Evolutionary conservation across 1,140 invertebrate genomes (phyloP).

Genomic region (Macrobrachium nipponense): DNA sequence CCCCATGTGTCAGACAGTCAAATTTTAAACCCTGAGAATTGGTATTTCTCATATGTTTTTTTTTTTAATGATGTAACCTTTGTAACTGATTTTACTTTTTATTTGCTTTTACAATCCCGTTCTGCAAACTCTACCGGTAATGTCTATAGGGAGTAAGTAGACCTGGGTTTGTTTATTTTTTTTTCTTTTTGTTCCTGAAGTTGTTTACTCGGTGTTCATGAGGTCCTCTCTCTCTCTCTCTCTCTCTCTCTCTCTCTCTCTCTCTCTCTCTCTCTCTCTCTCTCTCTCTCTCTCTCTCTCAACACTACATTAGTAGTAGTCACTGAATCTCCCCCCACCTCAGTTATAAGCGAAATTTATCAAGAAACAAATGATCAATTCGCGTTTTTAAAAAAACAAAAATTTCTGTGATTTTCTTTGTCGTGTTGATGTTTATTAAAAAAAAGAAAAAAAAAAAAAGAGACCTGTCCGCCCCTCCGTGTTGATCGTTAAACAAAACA

Average conservation of each 20-base stretch:
- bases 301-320: too few relatives aligned
- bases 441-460: too few relatives aligned
- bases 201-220: background rate
- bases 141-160: too few relatives aligned
- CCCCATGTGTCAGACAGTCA: too few relatives aligned
- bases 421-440: too few relatives aligned
- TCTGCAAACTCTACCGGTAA: background rate
- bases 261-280: constrained; percentile 3
- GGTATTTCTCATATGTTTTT: too few relatives aligned
- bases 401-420: too few relatives aligned
- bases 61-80: too few relatives aligned
- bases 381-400: too few relatives aligned
- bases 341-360: background rate
- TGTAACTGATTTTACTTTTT: background rate
- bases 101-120: too few relatives aligned
- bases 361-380: background rate
- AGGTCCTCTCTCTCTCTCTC: background rate
- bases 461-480: background rate
- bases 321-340: background rate
- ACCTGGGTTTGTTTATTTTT: too few relatives aligned
- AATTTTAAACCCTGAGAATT: too few relatives aligned
- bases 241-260: constrained; percentile 31
- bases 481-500: background rate
- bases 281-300: background rate
- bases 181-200: background rate